Percentiles rank a stretch among this genome's conserved stretches.
phyloP scores from a whole-genome alignment of 2,888 invertebrate species.

The Chaitophorus viminalis region DNA sequence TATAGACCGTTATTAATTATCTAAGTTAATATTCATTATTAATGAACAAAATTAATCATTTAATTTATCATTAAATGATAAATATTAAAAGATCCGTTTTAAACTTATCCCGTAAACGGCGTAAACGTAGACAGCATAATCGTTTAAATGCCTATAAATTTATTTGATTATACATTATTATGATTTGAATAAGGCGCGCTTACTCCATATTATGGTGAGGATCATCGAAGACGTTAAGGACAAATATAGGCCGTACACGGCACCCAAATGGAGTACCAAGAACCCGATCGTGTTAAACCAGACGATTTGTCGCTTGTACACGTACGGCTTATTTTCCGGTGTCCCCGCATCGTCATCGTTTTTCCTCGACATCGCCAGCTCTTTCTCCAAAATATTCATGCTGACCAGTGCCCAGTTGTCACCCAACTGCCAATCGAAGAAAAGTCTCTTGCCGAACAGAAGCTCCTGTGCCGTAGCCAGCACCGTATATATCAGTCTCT shows the following conservation, averaged over 20 bases:
- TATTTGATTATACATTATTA: too few relatives aligned
- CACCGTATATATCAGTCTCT: conserved; percentile 17
- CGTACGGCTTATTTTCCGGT: neutral
- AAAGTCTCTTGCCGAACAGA: conserved; percentile 17
- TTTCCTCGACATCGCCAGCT: neutral
- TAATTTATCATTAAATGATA: too few relatives aligned
- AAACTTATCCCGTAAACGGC: too few relatives aligned
- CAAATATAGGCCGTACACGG: conserved; percentile 69
- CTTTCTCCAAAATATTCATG: neutral
- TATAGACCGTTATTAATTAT: too few relatives aligned
- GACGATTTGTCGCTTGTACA: conserved; percentile 68
- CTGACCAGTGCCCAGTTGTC: conserved; percentile 15
- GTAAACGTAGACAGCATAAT: too few relatives aligned
- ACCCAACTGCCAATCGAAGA: conserved; percentile 8
- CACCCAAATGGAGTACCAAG: conserved; percentile 70
- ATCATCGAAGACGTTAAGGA: conserved; percentile 66
- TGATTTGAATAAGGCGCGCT: conserved; percentile 66
- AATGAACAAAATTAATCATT: too few relatives aligned
- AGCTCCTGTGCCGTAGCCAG: neutral
- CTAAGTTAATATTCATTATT: too few relatives aligned
- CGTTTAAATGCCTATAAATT: too few relatives aligned
- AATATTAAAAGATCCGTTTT: too few relatives aligned
- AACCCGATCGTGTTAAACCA: conserved; percentile 75
- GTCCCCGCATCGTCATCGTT: neutral
- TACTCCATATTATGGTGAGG: conserved; percentile 68